Base-by-base conservation (phyloP, 2,888 invertebrate genomes). In the Apamea monoglypha region DNA sequence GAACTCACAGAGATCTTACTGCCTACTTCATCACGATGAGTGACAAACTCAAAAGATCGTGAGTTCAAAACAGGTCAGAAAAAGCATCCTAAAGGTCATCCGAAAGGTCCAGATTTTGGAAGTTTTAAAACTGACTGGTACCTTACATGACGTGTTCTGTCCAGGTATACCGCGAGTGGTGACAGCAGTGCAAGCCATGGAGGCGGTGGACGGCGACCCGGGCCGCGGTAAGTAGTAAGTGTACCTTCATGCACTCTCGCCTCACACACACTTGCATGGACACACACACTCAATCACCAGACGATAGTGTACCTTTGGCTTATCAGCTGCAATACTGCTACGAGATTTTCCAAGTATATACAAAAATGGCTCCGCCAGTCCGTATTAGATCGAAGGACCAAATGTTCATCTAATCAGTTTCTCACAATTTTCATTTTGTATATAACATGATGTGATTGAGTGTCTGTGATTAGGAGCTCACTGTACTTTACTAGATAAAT, bases 151-250 rank as follows among this genome's bases (percentile, higher is more conserved):
- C 2, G 10, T 74, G 29, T 74, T 85, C 16, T 88, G 71, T 67
- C 0, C 97, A 98, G 98, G 98, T 96, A 98, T 98, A 90, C 98
- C 98, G 69, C 97, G 97, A 90, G 98, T 98, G 92, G 98, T 98
- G 90, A 98, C 98, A 69, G 98, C 97, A 0, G 97, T 97, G 95
- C 98, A 95, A 94, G 98, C 96, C 90, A 98, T 95, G 97, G 97
- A 95, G 95, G 97, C 96, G 87, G 97, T 95, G 92, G 97, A 95
- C 96, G 97, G 95, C 95, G 97, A 96, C 96, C 97, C 97, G 94
- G 97, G 97, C 96, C 98, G 98, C 97, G 98, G 98, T 98, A 98
- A 98, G 98, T 98, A 98, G 98, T 98, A 98, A 98, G 98, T 98
- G 98, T 95, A 94, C 92, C 91, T 95, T 95, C 96, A 96, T 94